A percentile compares a stretch with the other conserved stretches of the same genome.
phyloP scores from a whole-genome alignment of 2,113 vertebrate genomes.

The Taxidea taxus region DNA sequence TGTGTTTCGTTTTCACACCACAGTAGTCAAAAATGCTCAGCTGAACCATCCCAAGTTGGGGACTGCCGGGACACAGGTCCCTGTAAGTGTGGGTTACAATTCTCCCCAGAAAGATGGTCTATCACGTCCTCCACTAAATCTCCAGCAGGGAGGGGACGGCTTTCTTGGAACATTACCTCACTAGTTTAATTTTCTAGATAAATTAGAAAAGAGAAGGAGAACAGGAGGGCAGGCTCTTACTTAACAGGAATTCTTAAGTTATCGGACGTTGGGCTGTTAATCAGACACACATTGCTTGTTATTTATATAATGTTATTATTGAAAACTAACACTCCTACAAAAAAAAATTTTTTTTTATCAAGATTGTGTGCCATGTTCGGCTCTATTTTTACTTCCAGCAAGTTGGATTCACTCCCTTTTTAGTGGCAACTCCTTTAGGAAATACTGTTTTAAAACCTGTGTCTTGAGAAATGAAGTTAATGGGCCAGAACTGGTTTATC shows the following conservation, averaged over 20 bases:
- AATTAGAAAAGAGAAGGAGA: not conserved
- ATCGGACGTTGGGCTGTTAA: not conserved
- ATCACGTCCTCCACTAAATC: not conserved
- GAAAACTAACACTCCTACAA: not conserved
- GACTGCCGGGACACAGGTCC: not conserved
- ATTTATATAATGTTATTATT: not conserved
- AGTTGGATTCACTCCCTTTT: slow-evolving; percentile 4
- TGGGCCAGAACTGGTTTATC: slow-evolving; percentile 68
- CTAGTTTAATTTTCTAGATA: slow-evolving; percentile 11
- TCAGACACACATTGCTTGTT: not conserved
- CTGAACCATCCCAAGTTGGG: not conserved
- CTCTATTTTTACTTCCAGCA: slow-evolving; percentile 37
- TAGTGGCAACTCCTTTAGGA: slow-evolving; percentile 45
- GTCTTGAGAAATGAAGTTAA: slow-evolving; percentile 75
- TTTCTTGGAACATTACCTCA: not conserved
- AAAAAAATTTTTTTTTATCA: not conserved
- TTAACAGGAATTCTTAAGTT: not conserved
- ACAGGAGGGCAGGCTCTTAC: not conserved
- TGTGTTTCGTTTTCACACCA: not conserved
- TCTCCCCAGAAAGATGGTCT: not conserved
- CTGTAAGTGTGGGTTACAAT: not conserved
- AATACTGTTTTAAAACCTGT: slow-evolving; percentile 47
- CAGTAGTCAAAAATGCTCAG: not conserved
- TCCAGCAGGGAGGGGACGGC: not conserved
- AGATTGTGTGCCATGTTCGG: not conserved